Base-by-base conservation (phyloP, 2,888 invertebrate species). In the Shargacucullia verbasci region DNA sequence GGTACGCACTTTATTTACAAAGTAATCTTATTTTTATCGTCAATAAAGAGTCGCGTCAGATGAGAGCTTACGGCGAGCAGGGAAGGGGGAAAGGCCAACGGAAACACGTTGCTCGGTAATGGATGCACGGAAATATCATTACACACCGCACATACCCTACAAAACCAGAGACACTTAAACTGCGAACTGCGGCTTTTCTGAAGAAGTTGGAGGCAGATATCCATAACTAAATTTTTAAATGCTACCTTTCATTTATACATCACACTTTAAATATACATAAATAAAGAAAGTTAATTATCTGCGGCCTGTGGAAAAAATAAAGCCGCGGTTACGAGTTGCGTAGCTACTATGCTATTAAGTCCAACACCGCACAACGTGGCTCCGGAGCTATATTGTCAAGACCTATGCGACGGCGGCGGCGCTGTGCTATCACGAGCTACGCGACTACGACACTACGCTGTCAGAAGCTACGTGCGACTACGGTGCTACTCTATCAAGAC, bases 1-100 rank as follows among this genome's bases (percentile, higher is more conserved):
- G 34, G 25, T 50, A 44, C 31, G 33, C 59, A 59, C 63, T 53
- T 56, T 47, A 59, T 59, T 59, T 39, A 52, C 47, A 44, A 50
- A 63, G 59, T 64, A 48, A 59, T 54, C 50, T 27, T 45, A 47
- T 59, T 45, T 63, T 58, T 64, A 63, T 35, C 39, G 15, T 10
- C 39, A 44, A 59, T 63, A 46, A 54, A 46, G 12, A 25, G 41
- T 31, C 11, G 27, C 15, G 45, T 40, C 44, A 5, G 37, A n/a
- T 9, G 2, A 9, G 25, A 7, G 10, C 11, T 15, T 4, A 11
- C 12, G 10, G 1, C 31, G 6, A 0, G 8, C 0, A 34, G 15
- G 29, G 43, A n/a, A 9, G 2, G 25, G 10, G 1, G 3, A 11
- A 11, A 4, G 25, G 38, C 15, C 27, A 31, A 54, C 12, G 20